Conservation (phyloP, 1,140 invertebrate species). For the Ceratoteleas bidentatus region DNA sequence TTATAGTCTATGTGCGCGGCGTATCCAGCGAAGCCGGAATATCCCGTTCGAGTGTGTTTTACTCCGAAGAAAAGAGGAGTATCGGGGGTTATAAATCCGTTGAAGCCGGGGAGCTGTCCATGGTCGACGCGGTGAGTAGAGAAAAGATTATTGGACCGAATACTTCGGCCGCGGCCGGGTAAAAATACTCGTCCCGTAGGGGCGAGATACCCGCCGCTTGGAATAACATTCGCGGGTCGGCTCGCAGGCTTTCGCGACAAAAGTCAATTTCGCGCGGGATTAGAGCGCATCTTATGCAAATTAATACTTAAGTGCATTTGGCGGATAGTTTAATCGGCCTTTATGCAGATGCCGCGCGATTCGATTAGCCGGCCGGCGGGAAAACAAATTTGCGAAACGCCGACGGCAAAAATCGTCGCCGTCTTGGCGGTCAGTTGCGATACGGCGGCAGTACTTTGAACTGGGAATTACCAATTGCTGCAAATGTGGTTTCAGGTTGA, state of each 20-base stretch:
- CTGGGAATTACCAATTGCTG: no score
- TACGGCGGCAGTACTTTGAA: background rate
- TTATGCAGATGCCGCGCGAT: slow-evolving; percentile 23
- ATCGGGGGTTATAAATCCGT: slow-evolving; percentile 68
- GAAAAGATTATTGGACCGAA: slow-evolving; percentile 68
- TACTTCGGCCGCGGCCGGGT: slow-evolving; percentile 40
- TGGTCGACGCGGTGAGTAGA: slow-evolving; percentile 57
- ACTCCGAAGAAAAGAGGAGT: slow-evolving; percentile 63
- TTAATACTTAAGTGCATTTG: slow-evolving; percentile 47
- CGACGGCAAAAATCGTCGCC: no score
- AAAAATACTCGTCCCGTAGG: slow-evolving; percentile 47
- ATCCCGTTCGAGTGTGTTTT: slow-evolving; percentile 66
- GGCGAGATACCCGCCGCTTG: background rate
- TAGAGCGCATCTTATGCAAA: slow-evolving; percentile 54
- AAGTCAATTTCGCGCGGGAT: slow-evolving; percentile 49
- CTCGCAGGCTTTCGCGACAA: slow-evolving; percentile 27
- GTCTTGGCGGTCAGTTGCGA: background rate
- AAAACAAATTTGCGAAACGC: slow-evolving; percentile 13
- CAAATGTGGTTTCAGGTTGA: no score
- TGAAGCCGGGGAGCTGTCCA: slow-evolving; percentile 63
- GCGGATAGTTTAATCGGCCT: slow-evolving; percentile 28
- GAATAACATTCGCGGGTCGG: background rate
- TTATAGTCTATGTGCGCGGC: slow-evolving; percentile 62
- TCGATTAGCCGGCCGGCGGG: slow-evolving; percentile 5
- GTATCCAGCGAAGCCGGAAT: slow-evolving; percentile 53